Evolutionary conservation across 2,797 vertebrate genomes (phyloP).

Genomic region (Tragopan temminckii): DNA sequence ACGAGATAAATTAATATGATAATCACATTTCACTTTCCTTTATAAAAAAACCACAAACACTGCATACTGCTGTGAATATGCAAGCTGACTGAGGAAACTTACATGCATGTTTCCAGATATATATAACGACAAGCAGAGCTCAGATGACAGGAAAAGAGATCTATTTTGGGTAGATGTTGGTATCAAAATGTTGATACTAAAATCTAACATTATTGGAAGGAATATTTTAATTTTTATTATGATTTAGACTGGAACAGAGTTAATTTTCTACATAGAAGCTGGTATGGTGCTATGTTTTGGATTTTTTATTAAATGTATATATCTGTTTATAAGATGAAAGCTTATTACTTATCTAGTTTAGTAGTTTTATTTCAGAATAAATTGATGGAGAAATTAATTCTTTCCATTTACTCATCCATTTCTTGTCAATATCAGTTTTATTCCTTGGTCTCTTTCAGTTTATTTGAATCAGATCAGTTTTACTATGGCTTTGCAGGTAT

Average conservation of each 20-base stretch:
- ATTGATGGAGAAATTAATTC: neutral
- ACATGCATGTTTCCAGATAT: neutral
- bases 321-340: neutral
- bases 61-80: neutral
- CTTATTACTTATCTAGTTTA: neutral
- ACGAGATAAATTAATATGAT: neutral
- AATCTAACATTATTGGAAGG: neutral
- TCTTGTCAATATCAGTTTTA: neutral
- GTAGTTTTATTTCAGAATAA: neutral
- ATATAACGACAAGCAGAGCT: neutral
- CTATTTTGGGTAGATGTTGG: neutral
- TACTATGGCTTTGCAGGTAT: neutral
- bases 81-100: neutral
- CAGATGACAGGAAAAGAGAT: conserved; percentile 1
- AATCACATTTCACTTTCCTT: neutral
- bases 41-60: neutral
- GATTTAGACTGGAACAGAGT: neutral
- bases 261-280: neutral
- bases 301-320: neutral
- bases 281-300: neutral
- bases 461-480: neutral
- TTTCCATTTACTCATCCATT: neutral
- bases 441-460: neutral
- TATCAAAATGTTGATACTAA: neutral
- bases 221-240: neutral